Evolutionary conservation across 2,113 vertebrate genomes (phyloP).

Genomic region (Oncorhynchus kisutch): DNA sequence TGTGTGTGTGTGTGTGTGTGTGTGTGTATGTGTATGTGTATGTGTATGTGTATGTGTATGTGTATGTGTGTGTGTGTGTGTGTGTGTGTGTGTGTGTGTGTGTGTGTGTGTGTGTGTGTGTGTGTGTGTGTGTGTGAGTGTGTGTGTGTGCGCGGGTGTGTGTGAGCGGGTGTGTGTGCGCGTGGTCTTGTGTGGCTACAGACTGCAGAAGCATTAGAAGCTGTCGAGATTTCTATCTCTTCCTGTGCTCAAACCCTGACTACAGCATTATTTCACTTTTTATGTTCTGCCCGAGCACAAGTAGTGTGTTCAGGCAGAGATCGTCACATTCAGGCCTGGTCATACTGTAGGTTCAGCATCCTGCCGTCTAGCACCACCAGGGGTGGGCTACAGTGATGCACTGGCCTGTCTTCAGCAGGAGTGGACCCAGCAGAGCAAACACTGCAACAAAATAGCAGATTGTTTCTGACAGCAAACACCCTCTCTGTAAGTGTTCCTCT

Average conservation of each 20-base stretch:
- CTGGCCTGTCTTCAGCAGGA: neutral
- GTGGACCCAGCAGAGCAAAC: neutral
- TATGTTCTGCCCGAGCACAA: neutral
- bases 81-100: too few relatives aligned
- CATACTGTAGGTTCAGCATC: neutral
- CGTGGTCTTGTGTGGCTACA: neutral
- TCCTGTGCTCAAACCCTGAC: neutral
- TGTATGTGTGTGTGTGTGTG: too few relatives aligned
- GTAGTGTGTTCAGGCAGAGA: neutral
- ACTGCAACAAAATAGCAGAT: neutral
- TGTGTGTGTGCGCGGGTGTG: too few relatives aligned
- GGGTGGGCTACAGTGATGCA: neutral
- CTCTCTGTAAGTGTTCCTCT: constrained; percentile 24
- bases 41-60: too few relatives aligned
- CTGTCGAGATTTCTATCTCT: neutral
- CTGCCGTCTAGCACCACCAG: too few relatives aligned
- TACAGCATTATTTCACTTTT: neutral
- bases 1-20: too few relatives aligned
- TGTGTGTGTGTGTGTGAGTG: too few relatives aligned
- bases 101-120: too few relatives aligned
- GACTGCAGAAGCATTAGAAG: too few relatives aligned
- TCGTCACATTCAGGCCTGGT: neutral
- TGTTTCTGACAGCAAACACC: neutral
- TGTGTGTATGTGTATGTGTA: too few relatives aligned
- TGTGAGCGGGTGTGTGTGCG: too few relatives aligned